These are phyloP conservation scores for Arrhamphus sclerolepis DNA, from an alignment of 2,797 vertebrate genomes.

Conservation along the genomic window DNA sequence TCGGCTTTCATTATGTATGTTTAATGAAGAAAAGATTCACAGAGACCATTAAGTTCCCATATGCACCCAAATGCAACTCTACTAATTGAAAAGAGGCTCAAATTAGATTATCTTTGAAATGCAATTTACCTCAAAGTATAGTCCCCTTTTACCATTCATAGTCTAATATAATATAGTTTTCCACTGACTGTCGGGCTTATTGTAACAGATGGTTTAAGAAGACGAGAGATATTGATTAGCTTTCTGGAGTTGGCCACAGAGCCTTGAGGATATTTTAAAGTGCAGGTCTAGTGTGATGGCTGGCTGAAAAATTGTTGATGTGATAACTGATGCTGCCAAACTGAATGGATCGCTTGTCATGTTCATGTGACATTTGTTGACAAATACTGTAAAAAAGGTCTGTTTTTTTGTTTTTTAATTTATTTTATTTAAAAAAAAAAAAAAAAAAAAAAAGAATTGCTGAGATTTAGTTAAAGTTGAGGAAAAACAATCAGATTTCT, in stretches of 20 bases:
- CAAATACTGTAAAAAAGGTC: no score
- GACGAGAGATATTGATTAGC: conserved; percentile 43
- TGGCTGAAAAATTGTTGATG: no score
- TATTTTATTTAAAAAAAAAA: conserved; percentile 9
- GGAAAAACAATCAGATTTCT: conserved; percentile 37
- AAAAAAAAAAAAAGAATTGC: conserved; percentile 8
- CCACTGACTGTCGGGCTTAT: conserved; percentile 13
- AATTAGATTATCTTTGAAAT: conserved; percentile 30
- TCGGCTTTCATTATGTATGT: conserved; percentile 51
- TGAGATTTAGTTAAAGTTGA: conserved; percentile 26
- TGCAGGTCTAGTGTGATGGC: no score
- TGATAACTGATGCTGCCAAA: no score
- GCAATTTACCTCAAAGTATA: conserved; percentile 35
- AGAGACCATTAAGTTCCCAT: conserved; percentile 50
- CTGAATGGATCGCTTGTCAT: no score
- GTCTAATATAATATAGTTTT: conserved; percentile 38
- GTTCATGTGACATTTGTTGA: no score
- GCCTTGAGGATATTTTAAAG: no score
- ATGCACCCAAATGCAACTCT: conserved; percentile 34
- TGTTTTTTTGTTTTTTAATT: background rate
- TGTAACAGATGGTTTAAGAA: conserved; percentile 41
- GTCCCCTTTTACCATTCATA: conserved; percentile 8
- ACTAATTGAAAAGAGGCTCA: conserved; percentile 49
- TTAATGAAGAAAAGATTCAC: conserved; percentile 58
- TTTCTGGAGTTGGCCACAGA: conserved; percentile 38